A percentile compares a stretch with the other conserved stretches of the same genome.
These are phyloP conservation scores for Xanthorhoe spadicearia DNA, from an alignment of 2,888 invertebrate genomes.

Conservation along the genomic window DNA sequence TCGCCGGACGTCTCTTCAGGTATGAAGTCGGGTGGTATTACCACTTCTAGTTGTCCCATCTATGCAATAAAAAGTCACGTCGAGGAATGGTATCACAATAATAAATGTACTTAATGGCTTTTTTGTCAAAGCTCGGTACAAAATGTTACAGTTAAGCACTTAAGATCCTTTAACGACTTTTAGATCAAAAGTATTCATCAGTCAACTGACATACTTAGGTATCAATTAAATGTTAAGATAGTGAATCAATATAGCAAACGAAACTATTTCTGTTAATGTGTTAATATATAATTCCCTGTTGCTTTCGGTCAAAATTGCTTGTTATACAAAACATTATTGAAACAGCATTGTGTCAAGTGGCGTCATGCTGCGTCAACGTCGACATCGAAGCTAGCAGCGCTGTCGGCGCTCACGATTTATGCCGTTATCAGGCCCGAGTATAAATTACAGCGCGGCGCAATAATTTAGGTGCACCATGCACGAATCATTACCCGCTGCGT, in stretches of 20 bases:
- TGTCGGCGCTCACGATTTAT: constrained; percentile 80
- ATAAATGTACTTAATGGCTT: too few species aligned
- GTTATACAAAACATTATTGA: constrained; percentile 50
- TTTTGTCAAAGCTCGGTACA: too few species aligned
- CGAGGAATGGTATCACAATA: too few species aligned
- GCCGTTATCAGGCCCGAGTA: constrained; percentile 79
- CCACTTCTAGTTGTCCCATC: constrained; percentile 94
- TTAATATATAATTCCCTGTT: constrained; percentile 1
- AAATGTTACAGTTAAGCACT: too few species aligned
- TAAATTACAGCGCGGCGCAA: constrained; percentile 80
- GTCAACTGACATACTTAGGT: too few species aligned
- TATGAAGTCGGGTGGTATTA: constrained; percentile 96
- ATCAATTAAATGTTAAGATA: not conserved
- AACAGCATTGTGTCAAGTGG: constrained; percentile 65
- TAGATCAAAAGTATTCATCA: too few species aligned
- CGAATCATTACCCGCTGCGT: constrained; percentile 83
- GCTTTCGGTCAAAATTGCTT: constrained; percentile 20
- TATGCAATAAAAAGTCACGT: constrained; percentile 59
- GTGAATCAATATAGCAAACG: not conserved
- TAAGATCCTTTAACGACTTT: too few species aligned
- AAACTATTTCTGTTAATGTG: not conserved
- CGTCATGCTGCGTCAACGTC: constrained; percentile 75
- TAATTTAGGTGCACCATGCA: constrained; percentile 83
- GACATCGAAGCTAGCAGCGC: constrained; percentile 70
- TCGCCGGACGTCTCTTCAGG: constrained; percentile 95